Evolutionary conservation across 2,888 invertebrate species (phyloP).

Genomic region (Nymphalis polychloros): DNA sequence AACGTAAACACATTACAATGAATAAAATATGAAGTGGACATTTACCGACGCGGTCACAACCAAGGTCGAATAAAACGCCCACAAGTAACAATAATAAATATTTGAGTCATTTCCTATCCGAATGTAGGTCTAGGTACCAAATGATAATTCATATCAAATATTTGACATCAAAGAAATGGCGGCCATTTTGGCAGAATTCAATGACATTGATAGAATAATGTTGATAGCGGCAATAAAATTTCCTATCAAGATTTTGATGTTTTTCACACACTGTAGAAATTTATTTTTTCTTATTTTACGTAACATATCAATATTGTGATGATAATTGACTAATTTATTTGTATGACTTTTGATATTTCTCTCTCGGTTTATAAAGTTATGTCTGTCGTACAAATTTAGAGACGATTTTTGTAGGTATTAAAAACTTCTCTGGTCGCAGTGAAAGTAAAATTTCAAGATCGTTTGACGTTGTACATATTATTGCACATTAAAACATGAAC

Average conservation of each 20-base stretch:
- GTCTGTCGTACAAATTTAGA: too few relatives aligned
- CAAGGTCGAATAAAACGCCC: constrained; percentile 62
- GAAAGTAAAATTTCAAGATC: too few relatives aligned
- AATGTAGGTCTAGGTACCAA: constrained; percentile 50
- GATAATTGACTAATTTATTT: background rate
- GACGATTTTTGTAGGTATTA: too few relatives aligned
- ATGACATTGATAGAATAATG: constrained; percentile 9
- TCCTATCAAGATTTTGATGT: constrained; percentile 19
- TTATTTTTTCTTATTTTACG: constrained; percentile 3
- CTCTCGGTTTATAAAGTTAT: too few relatives aligned
- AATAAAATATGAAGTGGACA: constrained; percentile 49
- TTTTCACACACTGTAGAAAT: constrained; percentile 15
- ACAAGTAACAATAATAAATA: constrained; percentile 57
- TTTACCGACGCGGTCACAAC: constrained; percentile 57
- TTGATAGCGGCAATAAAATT: constrained; percentile 23
- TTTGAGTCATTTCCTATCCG: constrained; percentile 61
- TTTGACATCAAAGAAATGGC: constrained; percentile 29
- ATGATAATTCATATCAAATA: constrained; percentile 29
- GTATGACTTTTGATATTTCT: too few relatives aligned
- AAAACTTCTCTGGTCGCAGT: too few relatives aligned
- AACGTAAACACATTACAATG: constrained; percentile 25
- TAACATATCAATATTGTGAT: background rate
- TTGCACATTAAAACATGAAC: too few relatives aligned
- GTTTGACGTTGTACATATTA: too few relatives aligned
- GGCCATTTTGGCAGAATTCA: constrained; percentile 14